Conservation (phyloP, 2,888 invertebrate species). For the Pristionchus maxplancki region DNA sequence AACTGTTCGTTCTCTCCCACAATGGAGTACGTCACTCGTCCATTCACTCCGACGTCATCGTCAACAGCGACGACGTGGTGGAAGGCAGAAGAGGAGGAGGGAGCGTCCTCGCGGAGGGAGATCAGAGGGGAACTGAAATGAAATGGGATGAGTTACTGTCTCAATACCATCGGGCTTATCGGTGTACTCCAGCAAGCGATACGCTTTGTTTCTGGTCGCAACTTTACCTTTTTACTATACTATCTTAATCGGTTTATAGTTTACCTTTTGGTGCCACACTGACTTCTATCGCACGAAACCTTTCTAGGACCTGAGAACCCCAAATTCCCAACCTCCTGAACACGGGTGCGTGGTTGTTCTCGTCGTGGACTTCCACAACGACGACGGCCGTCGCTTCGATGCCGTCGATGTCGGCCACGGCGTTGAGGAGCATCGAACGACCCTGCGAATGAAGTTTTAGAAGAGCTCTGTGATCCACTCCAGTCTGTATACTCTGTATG, state of each 20-base stretch:
- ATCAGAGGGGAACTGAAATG: slow-evolving; percentile 35
- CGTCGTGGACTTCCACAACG: slow-evolving; percentile 82
- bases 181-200: too few relatives aligned
- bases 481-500: too few relatives aligned
- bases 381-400: slow-evolving; percentile 80
- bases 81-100: neutral
- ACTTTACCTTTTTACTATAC: too few relatives aligned
- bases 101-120: slow-evolving; percentile 28
- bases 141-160: too few relatives aligned
- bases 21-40: slow-evolving; percentile 83
- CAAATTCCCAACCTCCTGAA: slow-evolving; percentile 85
- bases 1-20: slow-evolving; percentile 49
- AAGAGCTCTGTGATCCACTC: too few relatives aligned
- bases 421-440: neutral
- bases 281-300: too few relatives aligned
- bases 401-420: slow-evolving; percentile 56
- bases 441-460: too few relatives aligned
- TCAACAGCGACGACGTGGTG: slow-evolving; percentile 89
- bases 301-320: too few relatives aligned
- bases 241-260: too few relatives aligned
- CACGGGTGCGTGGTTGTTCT: slow-evolving; percentile 94
- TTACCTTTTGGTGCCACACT: too few relatives aligned
- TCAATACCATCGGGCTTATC: too few relatives aligned
- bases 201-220: too few relatives aligned
- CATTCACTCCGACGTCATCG: slow-evolving; percentile 93